These are phyloP conservation scores for Nerophis lumbriciformis DNA, from an alignment of 2,113 vertebrate species.

Conservation along the genomic window DNA sequence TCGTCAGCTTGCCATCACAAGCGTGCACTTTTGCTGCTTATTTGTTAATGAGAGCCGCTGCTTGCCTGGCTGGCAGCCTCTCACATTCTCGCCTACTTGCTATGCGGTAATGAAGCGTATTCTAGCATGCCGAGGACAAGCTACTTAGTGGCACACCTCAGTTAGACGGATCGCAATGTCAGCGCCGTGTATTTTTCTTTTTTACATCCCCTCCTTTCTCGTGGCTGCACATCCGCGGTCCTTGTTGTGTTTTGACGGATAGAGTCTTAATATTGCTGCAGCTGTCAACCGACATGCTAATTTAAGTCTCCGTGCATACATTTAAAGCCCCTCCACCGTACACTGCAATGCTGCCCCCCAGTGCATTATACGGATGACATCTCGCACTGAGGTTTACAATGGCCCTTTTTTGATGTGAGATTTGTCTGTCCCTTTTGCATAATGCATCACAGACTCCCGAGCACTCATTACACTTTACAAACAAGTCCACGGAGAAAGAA, in stretches of 20 bases:
- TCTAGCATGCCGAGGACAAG: constrained; percentile 52
- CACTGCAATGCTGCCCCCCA: constrained; percentile 71
- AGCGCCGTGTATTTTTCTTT: constrained; percentile 41
- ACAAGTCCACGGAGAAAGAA: constrained; percentile 35
- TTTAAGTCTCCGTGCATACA: constrained; percentile 30
- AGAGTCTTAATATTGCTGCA: constrained; percentile 49
- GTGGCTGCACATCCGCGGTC: constrained; percentile 48
- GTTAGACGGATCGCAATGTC: constrained; percentile 52
- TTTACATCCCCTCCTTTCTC: background rate
- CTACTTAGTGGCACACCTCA: constrained; percentile 46
- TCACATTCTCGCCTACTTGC: constrained; percentile 47
- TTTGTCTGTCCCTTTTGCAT: constrained; percentile 41
- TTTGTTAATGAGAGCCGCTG: constrained; percentile 55
- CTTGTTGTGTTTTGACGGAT: constrained; percentile 49
- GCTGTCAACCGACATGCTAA: constrained; percentile 39
- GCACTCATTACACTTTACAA: constrained; percentile 19
- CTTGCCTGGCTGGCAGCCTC: constrained; percentile 35
- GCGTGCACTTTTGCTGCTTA: constrained; percentile 27
- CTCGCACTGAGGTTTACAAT: constrained; percentile 11
- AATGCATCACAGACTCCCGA: constrained; percentile 32
- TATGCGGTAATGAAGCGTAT: constrained; percentile 49
- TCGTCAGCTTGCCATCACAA: constrained; percentile 37
- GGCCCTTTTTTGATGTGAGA: constrained; percentile 28
- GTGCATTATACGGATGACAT: constrained; percentile 37
- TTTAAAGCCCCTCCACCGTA: constrained; percentile 27